Evolutionary conservation across 2,113 vertebrate species (phyloP), one percentile per base, ranked within the genome.

Genomic region (Sturnira hondurensis): DNA sequence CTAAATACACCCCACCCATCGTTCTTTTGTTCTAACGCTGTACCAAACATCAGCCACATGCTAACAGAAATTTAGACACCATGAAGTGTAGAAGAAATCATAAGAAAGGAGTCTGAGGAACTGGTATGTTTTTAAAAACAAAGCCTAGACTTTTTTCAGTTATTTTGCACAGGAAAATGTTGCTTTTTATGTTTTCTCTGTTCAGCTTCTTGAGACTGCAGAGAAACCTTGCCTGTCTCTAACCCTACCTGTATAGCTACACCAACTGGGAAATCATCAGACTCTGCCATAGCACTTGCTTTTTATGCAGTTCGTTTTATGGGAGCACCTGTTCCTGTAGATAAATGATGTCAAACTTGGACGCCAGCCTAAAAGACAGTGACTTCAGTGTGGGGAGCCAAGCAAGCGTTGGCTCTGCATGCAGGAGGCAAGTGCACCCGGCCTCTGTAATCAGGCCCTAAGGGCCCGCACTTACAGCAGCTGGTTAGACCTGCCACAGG

Each of bases 321-420:
- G 78, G 61, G 54, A 96, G 89, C 97, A 97, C 96, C 97, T 97
- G 97, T 93, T 97, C 95, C 24, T 91, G 95, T 74, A 97, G 85
- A 97, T 96, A 96, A 97, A 96, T 91, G 97, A 91, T 86, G 77
- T 92, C 82, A 86, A 54, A 92, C 43, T 88, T 97, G 97, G 91
- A 97, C 74, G 73, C 33, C 61, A 80, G 94, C 94, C 96, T 68
- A 41, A 96, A 94, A 96, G 81, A 96, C 47, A 93, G 93, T 76
- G 89, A 88, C 89, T 97, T 89, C 86, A 50, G 54, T 0, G 4
- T 31, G 76, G 47, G 67, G 31, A 96, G 94, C 93, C 95, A 96
- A 86, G 95, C 93, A 91, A 73, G 88, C 89, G 26, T 41, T 95
- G 93, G 94, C 70, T 63, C 33, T 28, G 89, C 77, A 17, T 10